These are phyloP conservation scores for Porites lutea DNA, from an alignment of 64 coral and sea anemone species.

Conservation along the genomic window DNA sequence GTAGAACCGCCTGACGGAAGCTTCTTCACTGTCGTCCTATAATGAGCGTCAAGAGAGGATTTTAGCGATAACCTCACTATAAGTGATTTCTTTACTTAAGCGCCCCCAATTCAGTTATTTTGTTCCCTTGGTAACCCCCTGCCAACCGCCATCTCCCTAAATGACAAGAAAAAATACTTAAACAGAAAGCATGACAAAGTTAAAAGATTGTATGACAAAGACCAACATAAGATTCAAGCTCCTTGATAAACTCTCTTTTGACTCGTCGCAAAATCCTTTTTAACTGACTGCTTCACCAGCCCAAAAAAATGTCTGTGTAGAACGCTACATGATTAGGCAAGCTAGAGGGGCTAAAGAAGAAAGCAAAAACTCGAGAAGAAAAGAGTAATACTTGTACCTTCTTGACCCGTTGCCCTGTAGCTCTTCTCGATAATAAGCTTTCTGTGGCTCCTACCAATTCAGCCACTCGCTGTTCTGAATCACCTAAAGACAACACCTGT, in stretches of 20 bases:
- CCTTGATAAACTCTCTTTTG: no score
- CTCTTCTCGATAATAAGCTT: conserved; percentile 58
- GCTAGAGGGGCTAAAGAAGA: no score
- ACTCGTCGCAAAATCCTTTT: not conserved
- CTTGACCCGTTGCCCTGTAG: conserved; percentile 51
- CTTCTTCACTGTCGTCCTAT: conserved; percentile 24
- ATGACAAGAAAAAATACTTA: no score
- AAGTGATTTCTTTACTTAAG: not conserved
- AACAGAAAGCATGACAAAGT: not conserved
- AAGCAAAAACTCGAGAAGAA: not conserved
- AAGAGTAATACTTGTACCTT: conserved; percentile 49
- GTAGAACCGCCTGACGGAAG: conserved; percentile 76
- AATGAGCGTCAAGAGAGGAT: not conserved
- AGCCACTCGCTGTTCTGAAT: conserved; percentile 69
- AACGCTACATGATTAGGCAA: no score
- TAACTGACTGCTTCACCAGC: not conserved
- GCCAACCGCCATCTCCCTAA: no score
- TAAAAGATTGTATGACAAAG: not conserved
- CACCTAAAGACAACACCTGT: conserved; percentile 60
- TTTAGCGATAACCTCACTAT: not conserved
- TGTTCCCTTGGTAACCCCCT: no score
- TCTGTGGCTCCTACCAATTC: conserved; percentile 74
- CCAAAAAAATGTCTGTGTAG: no score
- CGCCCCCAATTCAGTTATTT: no score
- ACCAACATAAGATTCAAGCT: no score